Percentiles rank a stretch among this genome's conserved stretches.
Evolutionary conservation across 2,888 invertebrate genomes (phyloP).

Genomic region (Epirrhoe tristata): DNA sequence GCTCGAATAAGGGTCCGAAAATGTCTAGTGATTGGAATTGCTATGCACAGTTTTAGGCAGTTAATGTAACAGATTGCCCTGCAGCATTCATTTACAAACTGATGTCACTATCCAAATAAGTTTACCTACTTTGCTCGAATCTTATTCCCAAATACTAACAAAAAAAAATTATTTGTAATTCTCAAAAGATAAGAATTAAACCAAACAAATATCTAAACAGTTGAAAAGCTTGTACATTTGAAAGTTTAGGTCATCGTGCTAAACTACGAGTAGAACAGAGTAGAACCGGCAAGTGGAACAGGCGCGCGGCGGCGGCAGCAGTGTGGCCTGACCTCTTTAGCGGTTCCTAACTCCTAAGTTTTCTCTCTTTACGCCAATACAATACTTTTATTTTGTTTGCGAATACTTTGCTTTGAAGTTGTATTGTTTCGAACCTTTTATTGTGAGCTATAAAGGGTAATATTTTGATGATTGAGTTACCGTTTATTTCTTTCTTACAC

Average conservation of each 20-base stretch:
- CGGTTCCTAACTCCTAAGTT: conserved; percentile 26
- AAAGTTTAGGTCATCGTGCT: not conserved
- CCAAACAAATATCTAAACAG: not conserved
- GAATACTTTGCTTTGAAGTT: conserved; percentile 29
- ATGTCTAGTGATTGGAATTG: not conserved
- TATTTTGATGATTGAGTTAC: not conserved
- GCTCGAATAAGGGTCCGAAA: not conserved
- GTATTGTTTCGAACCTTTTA: conserved; percentile 25
- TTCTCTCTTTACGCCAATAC: conserved; percentile 28
- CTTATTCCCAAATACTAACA: too few species aligned
- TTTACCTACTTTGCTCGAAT: too few species aligned
- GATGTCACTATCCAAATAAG: not conserved
- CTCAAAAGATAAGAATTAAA: not conserved
- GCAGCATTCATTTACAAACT: not conserved
- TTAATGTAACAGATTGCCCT: not conserved
- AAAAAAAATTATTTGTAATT: not conserved
- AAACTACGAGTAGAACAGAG: not conserved
- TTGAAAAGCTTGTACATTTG: conserved; percentile 4
- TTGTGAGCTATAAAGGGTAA: conserved; percentile 22
- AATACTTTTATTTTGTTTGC: conserved; percentile 34
- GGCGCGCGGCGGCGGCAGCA: conserved; percentile 13
- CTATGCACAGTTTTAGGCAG: not conserved
- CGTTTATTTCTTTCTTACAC: not conserved
- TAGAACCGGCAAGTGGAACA: not conserved
- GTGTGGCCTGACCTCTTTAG: conserved; percentile 7